Conservation (phyloP, 2,113 vertebrate genomes). For the Setophaga kirtlandii region DNA sequence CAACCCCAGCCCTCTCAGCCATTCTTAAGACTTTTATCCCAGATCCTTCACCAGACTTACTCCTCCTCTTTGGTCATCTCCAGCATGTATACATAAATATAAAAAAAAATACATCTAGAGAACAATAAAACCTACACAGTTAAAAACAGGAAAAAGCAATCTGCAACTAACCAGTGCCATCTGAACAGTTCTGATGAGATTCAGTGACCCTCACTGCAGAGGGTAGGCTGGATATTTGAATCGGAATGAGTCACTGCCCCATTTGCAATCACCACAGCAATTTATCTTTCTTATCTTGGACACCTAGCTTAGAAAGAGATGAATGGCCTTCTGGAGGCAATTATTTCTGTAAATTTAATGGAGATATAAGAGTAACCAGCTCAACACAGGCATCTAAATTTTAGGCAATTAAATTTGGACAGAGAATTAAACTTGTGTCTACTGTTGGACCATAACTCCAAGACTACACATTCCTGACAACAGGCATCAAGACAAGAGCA, state of each 20-base stretch:
- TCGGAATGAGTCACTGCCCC: not conserved
- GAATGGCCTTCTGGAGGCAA: conserved; percentile 38
- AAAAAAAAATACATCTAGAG: not conserved
- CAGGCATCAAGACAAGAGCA: not conserved
- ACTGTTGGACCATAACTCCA: not conserved
- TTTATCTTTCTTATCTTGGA: conserved; percentile 61
- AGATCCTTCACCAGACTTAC: not conserved
- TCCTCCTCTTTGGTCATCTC: not conserved
- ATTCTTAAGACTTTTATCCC: not conserved
- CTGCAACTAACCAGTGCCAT: not conserved
- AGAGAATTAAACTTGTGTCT: conserved; percentile 9
- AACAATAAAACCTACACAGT: not conserved
- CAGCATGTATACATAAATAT: not conserved
- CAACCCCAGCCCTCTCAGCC: not conserved
- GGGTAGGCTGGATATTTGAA: not conserved
- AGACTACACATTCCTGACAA: not conserved
- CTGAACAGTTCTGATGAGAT: not conserved
- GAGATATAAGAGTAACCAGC: conserved; percentile 38
- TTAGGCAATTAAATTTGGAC: conserved; percentile 24
- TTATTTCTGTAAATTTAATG: conserved; percentile 57
- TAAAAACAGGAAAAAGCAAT: not conserved
- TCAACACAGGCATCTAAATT: conserved; percentile 9
- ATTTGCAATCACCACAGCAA: conserved; percentile 10
- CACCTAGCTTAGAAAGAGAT: conserved; percentile 38
- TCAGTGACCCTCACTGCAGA: not conserved